Base-by-base conservation (phyloP, 2,888 invertebrate genomes). In the Megamerina dolium region DNA sequence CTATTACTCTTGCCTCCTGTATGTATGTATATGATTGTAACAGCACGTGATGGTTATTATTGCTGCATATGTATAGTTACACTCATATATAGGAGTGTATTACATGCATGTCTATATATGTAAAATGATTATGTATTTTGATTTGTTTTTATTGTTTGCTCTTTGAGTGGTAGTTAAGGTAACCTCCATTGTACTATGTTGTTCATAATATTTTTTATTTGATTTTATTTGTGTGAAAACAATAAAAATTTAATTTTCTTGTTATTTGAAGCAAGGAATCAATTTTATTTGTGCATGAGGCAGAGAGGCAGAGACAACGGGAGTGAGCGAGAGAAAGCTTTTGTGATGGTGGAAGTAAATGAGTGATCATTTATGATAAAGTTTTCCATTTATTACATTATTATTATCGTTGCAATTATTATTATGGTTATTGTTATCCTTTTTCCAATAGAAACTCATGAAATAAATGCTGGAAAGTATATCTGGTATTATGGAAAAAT, bases 181-280 rank as follows among this genome's bases (percentile, higher is more conserved):
- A 53, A 53, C 49, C 56, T 50, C 51, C 49, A 48, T 54, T 53
- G 53, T 58, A n/a, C n/a, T n/a, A n/a, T 49, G 40, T 48, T 46
- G 42, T 45, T 52, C 46, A 48, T 57, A 42, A 40, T 49, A 44
- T 46, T 64, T n/a, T 63, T 65, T 63, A 61, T 64, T 61, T 61
- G 61, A 63, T 60, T 62, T 58, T 57, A 57, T 61, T 59, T 59
- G 58, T 57, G 54, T 61, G 60, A 55, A 61, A 65, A 64, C 61
- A 65, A 65, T 65, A 64, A 65, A 65, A 65, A 57, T 61, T 63
- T 62, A 64, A 64, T 64, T 62, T 64, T 64, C 63, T 63, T 64
- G 64, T 64, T 61, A 54, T 57, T 54, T 56, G 33, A 36, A 34
- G 39, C 36, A 43, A 43, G 39, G 41, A 39, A 18, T 10, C n/a